A percentile compares a stretch with the other conserved stretches of the same genome.
phyloP scores from a whole-genome alignment of 2,113 vertebrate species.

The Tupaia chinensis region DNA sequence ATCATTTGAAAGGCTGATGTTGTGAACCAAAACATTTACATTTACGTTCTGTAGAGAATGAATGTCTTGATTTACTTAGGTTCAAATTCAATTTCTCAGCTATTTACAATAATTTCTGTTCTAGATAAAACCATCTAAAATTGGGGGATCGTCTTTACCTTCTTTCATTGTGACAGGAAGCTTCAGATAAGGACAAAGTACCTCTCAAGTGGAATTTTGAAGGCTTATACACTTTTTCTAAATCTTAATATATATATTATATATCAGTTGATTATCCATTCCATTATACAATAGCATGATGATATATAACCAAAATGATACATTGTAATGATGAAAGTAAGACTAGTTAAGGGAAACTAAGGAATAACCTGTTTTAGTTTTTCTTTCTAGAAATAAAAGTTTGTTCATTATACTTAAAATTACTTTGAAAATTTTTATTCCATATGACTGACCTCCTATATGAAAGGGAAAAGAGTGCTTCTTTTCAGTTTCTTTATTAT shows the following conservation, averaged over 20 bases:
- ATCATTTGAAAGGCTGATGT: constrained; percentile 30
- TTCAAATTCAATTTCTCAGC: not conserved
- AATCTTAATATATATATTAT: not conserved
- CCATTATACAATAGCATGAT: not conserved
- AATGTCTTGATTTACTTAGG: not conserved
- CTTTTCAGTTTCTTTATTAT: not conserved
- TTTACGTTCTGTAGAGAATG: not conserved
- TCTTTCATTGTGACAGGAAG: not conserved
- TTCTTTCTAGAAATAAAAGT: not conserved
- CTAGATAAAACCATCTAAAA: not conserved
- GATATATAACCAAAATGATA: not conserved
- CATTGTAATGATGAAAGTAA: not conserved
- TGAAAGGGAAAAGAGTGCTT: not conserved
- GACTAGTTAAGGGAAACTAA: not conserved
- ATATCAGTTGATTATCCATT: not conserved
- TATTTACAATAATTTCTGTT: not conserved
- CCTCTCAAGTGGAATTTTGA: not conserved
- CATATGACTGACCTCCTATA: not conserved
- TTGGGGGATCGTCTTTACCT: not conserved
- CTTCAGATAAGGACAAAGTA: not conserved
- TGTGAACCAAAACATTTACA: not conserved
- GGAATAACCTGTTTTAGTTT: not conserved
- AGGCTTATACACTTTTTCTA: not conserved
- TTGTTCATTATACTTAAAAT: not conserved
- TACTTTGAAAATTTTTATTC: not conserved